phyloP scores from a whole-genome alignment of 1,140 invertebrate genomes.

The Capitella teleta region DNA sequence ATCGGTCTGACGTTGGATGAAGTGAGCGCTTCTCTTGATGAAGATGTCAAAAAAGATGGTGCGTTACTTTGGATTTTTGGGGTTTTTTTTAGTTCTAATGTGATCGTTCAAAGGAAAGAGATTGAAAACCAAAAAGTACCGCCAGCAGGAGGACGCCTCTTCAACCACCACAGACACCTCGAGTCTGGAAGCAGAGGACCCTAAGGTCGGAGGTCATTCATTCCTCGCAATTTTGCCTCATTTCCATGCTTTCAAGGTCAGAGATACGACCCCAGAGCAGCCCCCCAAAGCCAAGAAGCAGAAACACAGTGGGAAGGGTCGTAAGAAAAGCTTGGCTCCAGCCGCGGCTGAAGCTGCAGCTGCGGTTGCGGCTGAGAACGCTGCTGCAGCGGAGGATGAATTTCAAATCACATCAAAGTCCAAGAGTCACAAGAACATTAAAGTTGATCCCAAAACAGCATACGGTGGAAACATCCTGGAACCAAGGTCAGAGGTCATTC shows the following conservation, averaged over 20 bases:
- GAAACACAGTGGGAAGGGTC: conserved; percentile 1
- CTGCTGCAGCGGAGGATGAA: conserved; percentile 28
- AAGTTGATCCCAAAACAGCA: conserved; percentile 33
- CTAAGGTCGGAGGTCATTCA: conserved; percentile 27
- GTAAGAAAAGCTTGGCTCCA: conserved; percentile 6
- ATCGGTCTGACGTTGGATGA: not conserved
- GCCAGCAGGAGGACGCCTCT: conserved; percentile 54
- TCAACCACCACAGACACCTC: conserved; percentile 63
- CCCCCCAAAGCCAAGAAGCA: conserved; percentile 13
- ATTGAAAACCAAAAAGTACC: not conserved
- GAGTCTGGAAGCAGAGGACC: conserved; percentile 47
- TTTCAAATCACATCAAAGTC: conserved; percentile 43
- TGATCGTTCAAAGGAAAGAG: not conserved
- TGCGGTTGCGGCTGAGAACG: conserved; percentile 23
- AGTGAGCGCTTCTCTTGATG: not conserved
- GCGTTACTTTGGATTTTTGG: not conserved
- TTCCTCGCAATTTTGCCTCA: conserved; percentile 10
- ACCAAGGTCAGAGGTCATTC: conserved; percentile 25
- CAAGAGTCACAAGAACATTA: conserved; percentile 39
- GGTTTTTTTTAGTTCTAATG: not conserved
- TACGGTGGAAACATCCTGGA: conserved; percentile 38
- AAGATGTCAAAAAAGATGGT: not conserved
- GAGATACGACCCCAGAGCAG: conserved; percentile 28
- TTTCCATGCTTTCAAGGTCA: conserved; percentile 19
- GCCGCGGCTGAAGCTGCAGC: conserved; percentile 14